Evolutionary conservation across 2,888 invertebrate genomes (phyloP).

Genomic region (Harmothoe impar): DNA sequence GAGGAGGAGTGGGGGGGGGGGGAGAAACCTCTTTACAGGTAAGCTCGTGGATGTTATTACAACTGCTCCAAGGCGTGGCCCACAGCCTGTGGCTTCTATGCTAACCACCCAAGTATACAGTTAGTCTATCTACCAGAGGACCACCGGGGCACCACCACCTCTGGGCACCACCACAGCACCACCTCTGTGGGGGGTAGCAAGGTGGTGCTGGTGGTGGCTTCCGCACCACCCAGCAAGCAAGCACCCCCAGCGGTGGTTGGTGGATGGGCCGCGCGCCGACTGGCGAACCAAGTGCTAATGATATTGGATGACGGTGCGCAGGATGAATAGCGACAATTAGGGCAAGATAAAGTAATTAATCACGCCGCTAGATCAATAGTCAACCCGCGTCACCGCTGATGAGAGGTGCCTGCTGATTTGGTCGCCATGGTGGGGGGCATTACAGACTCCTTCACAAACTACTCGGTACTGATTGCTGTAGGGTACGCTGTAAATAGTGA

Average conservation of each 20-base stretch:
- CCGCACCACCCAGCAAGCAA: neutral
- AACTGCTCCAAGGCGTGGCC: neutral
- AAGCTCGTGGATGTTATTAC: neutral
- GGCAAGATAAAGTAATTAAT: slow-evolving; percentile 53
- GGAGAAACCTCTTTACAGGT: neutral
- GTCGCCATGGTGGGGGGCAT: slow-evolving; percentile 32
- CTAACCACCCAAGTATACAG: slow-evolving; percentile 12
- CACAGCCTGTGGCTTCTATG: neutral
- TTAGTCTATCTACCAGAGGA: neutral
- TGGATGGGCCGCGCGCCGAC: neutral
- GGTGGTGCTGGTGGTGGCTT: neutral
- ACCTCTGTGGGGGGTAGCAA: neutral
- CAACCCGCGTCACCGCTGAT: slow-evolving; percentile 26
- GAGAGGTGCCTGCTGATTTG: neutral
- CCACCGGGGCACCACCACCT: neutral
- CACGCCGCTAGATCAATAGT: slow-evolving; percentile 49
- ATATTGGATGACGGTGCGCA: slow-evolving; percentile 34
- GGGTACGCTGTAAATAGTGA: too few relatives aligned
- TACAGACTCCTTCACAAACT: neutral
- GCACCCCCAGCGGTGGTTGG: neutral
- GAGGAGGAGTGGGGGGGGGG: neutral
- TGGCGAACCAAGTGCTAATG: slow-evolving; percentile 49
- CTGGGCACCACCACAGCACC: too few relatives aligned
- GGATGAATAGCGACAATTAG: slow-evolving; percentile 56
- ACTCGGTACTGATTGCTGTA: too few relatives aligned